phyloP scores from a whole-genome alignment of 2,113 vertebrate species.

The Callithrix jacchus region DNA sequence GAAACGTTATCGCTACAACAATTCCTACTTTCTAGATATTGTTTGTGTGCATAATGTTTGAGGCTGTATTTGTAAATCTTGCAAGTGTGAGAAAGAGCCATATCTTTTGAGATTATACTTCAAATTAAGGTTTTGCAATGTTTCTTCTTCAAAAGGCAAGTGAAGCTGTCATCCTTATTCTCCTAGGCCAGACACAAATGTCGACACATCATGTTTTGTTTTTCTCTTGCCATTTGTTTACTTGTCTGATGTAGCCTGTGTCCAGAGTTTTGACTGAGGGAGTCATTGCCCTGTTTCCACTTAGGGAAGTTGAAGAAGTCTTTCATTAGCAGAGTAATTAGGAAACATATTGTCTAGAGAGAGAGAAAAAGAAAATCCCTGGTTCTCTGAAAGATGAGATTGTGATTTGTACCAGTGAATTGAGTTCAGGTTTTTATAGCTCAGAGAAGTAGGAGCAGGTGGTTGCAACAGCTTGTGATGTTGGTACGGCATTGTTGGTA shows the following conservation, averaged over 20 bases:
- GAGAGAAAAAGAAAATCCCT: slow-evolving; percentile 71
- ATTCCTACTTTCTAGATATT: slow-evolving; percentile 81
- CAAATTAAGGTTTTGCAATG: slow-evolving; percentile 92
- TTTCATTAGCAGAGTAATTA: slow-evolving; percentile 90
- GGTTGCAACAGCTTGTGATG: slow-evolving; percentile 89
- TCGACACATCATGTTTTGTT: slow-evolving; percentile 80
- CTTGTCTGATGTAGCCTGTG: slow-evolving; percentile 88
- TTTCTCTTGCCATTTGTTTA: slow-evolving; percentile 83
- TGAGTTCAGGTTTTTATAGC: slow-evolving; percentile 92
- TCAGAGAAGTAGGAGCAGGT: slow-evolving; percentile 88
- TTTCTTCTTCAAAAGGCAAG: slow-evolving; percentile 95
- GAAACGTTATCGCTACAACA: slow-evolving; percentile 82
- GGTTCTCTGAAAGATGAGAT: slow-evolving; percentile 92
- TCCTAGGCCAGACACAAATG: slow-evolving; percentile 86
- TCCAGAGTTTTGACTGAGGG: slow-evolving; percentile 86
- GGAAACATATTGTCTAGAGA: slow-evolving; percentile 84
- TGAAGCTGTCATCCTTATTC: slow-evolving; percentile 91
- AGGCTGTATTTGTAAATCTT: slow-evolving; percentile 85
- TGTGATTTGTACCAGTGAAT: slow-evolving; percentile 90
- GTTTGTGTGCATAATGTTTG: slow-evolving; percentile 80
- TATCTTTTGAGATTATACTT: slow-evolving; percentile 87
- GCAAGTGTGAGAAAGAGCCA: slow-evolving; percentile 85
- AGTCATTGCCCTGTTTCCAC: slow-evolving; percentile 88
- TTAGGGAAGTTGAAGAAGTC: slow-evolving; percentile 85
- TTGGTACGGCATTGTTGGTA: slow-evolving; percentile 82